Evolutionary conservation across 2,113 vertebrate genomes (phyloP).

Genomic region (Cephalopterus ornatus): DNA sequence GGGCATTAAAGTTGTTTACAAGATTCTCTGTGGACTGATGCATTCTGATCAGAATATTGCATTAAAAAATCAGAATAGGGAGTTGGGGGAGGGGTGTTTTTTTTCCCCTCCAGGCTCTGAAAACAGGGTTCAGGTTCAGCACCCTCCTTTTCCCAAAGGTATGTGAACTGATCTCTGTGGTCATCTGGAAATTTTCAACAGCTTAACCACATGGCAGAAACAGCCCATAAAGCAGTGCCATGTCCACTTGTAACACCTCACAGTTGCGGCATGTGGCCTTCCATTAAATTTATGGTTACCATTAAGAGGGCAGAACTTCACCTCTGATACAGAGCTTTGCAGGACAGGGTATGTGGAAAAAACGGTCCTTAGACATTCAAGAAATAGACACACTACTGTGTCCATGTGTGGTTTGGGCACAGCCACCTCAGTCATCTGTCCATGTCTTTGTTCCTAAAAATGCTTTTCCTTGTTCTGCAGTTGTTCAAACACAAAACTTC

Average conservation of each 20-base stretch:
- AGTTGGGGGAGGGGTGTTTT: not conserved
- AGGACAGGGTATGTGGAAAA: not conserved
- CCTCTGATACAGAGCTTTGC: not conserved
- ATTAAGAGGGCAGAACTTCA: not conserved
- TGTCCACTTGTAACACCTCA: not conserved
- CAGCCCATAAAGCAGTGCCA: not conserved
- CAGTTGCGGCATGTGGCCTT: not conserved
- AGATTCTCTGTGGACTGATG: not conserved
- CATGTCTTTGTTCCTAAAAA: not conserved
- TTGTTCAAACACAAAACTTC: not conserved
- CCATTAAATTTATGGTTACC: not conserved
- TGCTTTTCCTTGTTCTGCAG: not conserved
- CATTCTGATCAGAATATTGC: not conserved
- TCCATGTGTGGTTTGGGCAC: accelerated
- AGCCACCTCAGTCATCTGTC: not conserved
- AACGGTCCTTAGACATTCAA: accelerated
- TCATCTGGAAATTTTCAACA: not conserved
- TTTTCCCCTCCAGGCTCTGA: not conserved
- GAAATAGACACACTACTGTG: not conserved
- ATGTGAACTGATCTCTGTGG: not conserved
- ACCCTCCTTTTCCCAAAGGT: not conserved
- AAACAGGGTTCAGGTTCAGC: not conserved
- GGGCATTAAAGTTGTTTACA: not conserved
- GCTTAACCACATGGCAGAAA: not conserved
- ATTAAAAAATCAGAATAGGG: not conserved